Conservation (phyloP, 2,113 vertebrate species). For the Thunnus maccoyii region DNA sequence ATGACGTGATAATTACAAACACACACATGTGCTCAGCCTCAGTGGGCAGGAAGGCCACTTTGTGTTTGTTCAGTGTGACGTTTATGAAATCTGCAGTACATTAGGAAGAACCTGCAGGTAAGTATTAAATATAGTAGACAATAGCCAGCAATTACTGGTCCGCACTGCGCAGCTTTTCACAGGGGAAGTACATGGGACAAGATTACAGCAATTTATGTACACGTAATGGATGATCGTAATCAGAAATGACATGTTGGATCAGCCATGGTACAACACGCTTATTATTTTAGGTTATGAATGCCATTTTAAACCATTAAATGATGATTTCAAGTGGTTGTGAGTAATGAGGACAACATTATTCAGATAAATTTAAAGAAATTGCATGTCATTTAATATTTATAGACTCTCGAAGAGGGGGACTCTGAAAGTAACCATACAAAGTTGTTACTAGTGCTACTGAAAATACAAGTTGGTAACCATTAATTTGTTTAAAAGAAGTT, state of each 20-base stretch:
- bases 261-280: neutral
- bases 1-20: conserved; percentile 40
- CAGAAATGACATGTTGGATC: conserved; percentile 1
- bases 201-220: neutral
- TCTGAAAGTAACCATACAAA: too few species aligned
- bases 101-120: neutral
- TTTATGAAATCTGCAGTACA: conserved; percentile 12
- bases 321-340: conserved; percentile 16
- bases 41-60: neutral
- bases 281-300: too few species aligned
- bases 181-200: neutral
- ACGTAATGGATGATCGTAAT: neutral
- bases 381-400: too few species aligned
- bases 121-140: neutral
- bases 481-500: too few species aligned
- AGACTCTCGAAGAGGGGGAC: too few species aligned
- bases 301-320: conserved; percentile 9
- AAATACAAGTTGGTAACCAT: too few species aligned
- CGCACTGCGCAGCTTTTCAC: neutral
- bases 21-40: neutral
- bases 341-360: neutral
- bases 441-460: too few species aligned
- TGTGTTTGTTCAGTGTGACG: conserved; percentile 10
- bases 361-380: too few species aligned
- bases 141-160: neutral